Evolutionary conservation across 2,113 vertebrate genomes (phyloP), one percentile per base, ranked within the genome.

Genomic region (Clarias magur): DNA sequence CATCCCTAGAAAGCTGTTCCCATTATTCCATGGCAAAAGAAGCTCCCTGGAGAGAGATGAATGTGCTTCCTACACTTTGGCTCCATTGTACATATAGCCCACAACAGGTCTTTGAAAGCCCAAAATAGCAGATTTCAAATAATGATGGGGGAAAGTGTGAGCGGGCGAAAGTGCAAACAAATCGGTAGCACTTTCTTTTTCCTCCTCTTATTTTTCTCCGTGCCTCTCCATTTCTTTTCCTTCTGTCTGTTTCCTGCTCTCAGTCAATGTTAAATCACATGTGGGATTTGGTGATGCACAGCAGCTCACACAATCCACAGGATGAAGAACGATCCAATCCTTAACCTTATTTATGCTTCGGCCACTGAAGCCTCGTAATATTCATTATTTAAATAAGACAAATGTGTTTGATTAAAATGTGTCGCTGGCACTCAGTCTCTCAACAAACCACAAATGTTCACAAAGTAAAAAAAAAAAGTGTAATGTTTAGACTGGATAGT

Each of bases 131-230:
- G 76, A 82, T 60, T 80, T 84, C 59, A 86, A 89, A 85, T 85
- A 86, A 86, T 65, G 63, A 85, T 86, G 17, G 75, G 48, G 38
- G 11, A n/a, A 76, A n/a, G 27, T 34, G 79, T 82, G 78, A 48
- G 25, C 48, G n/a, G 76, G 57, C 63, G 34, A 65, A 68, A 81
- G 80, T 67, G 63, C 87, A 90, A 89, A 90, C 72, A 88, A 87
- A 86, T 75, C 16, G 15, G 23, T 59, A 34, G 42, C 7, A 16
- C 38, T 84, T 21, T 63, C 38, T 34, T 68, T 42, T 59, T 53
- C 65, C 63, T 53, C 30, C 21, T 65, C 30, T 60, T 80, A 42
- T 34, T 34, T 80, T 48, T 80, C 63, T 54, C 30, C 38, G 11
- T 78, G 42, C 10, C 34, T 80, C 42, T 86, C 21, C 30, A 57